These are phyloP conservation scores for Orthosia gracilis DNA, from an alignment of 2,888 invertebrate species.

Conservation along the genomic window DNA sequence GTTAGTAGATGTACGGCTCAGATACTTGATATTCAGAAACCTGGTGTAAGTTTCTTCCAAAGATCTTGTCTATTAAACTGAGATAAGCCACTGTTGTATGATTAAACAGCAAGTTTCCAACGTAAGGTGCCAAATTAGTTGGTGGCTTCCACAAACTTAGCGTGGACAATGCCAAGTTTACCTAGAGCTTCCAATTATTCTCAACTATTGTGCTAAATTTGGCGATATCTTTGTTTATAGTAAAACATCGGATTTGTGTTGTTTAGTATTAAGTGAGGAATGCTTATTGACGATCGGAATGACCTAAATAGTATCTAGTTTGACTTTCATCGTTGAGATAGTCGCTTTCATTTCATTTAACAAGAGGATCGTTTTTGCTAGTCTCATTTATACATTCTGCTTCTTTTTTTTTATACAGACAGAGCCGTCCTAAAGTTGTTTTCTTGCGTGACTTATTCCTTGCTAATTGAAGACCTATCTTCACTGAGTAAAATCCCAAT, in stretches of 20 bases:
- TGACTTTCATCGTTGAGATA: not conserved
- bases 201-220: constrained; percentile 56
- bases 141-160: constrained; percentile 44
- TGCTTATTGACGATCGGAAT: constrained; percentile 30
- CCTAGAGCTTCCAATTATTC: constrained; percentile 61
- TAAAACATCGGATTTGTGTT: constrained; percentile 24
- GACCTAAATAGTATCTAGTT: constrained; percentile 8
- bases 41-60: constrained; percentile 2
- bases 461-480: no score
- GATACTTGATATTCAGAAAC: not conserved
- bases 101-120: constrained; percentile 44
- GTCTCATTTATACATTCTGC: not conserved
- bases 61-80: constrained; percentile 48
- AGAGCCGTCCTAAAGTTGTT: not conserved
- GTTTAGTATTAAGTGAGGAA: constrained; percentile 10
- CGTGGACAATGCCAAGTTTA: constrained; percentile 63
- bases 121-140: constrained; percentile 67
- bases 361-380: not conserved
- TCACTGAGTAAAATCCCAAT: no score
- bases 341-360: constrained; percentile 2
- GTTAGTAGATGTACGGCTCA: not conserved
- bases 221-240: constrained; percentile 46
- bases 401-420: not conserved
- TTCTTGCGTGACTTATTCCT: no score
- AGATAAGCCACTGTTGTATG: constrained; percentile 43